phyloP scores from a whole-genome alignment of 2,797 vertebrate genomes.

The Sorex maritimensis region DNA sequence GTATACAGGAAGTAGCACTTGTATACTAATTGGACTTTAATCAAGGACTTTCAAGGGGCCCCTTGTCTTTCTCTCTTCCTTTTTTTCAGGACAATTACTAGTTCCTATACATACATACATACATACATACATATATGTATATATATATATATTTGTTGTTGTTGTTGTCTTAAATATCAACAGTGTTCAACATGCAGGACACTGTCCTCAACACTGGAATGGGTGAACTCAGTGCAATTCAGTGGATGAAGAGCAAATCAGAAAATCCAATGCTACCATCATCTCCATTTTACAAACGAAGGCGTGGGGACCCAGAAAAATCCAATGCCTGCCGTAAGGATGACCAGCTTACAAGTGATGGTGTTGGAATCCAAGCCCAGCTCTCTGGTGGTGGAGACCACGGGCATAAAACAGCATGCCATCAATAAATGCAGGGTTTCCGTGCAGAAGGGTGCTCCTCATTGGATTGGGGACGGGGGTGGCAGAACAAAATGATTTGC shows the following conservation, averaged over 20 bases:
- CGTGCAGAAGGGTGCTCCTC: not conserved
- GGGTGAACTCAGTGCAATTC: too few relatives aligned
- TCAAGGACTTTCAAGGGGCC: not conserved
- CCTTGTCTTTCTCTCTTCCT: not conserved
- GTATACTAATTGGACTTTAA: rapidly evolving
- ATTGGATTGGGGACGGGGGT: not conserved
- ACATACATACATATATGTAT: too few relatives aligned
- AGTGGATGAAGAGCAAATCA: too few relatives aligned
- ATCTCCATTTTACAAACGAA: not conserved
- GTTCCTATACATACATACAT: not conserved
- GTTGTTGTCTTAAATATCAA: not conserved
- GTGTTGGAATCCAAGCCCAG: not conserved
- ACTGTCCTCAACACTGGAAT: not conserved
- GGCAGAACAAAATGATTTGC: not conserved
- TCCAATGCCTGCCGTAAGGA: not conserved
- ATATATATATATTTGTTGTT: not conserved
- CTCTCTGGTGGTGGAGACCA: not conserved
- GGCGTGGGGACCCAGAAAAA: not conserved
- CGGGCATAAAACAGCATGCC: not conserved
- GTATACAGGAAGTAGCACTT: not conserved
- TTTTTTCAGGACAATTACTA: constrained; percentile 20
- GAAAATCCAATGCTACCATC: not conserved
- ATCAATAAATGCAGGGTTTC: not conserved
- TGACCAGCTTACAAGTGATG: not conserved
- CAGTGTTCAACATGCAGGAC: too few relatives aligned